These are phyloP conservation scores for Tribolium freemani DNA, from an alignment of 2,888 invertebrate genomes.

Conservation along the genomic window DNA sequence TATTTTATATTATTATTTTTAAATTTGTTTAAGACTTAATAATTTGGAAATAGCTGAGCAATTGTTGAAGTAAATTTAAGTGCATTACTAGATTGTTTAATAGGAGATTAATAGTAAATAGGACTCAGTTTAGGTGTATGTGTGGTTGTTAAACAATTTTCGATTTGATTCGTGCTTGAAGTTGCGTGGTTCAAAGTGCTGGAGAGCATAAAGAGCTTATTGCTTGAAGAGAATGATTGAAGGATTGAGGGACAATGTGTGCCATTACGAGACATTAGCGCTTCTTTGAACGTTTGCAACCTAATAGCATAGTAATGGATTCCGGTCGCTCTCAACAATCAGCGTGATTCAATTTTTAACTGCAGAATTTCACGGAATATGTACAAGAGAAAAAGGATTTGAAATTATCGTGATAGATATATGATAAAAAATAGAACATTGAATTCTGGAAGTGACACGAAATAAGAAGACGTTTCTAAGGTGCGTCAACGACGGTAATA, in stretches of 20 bases:
- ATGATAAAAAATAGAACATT: not conserved
- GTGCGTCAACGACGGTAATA: conserved; percentile 16
- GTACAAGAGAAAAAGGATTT: conserved; percentile 35
- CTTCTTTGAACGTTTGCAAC: conserved; percentile 66
- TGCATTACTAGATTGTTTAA: too few relatives aligned
- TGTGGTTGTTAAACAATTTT: not conserved
- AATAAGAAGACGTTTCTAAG: conserved; percentile 7
- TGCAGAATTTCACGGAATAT: conserved; percentile 36
- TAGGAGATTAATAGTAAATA: too few relatives aligned
- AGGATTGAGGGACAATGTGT: conserved; percentile 65
- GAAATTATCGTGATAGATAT: conserved; percentile 43
- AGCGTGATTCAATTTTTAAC: conserved; percentile 66
- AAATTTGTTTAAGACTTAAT: too few relatives aligned
- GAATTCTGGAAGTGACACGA: conserved; percentile 15
- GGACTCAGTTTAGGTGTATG: too few relatives aligned
- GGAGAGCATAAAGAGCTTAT: conserved; percentile 62
- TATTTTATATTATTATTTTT: too few relatives aligned
- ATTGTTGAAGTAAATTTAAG: too few relatives aligned
- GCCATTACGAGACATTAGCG: conserved; percentile 66
- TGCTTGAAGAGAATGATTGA: conserved; percentile 63
- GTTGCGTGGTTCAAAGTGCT: conserved; percentile 40
- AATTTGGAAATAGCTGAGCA: too few relatives aligned
- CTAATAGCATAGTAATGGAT: conserved; percentile 65
- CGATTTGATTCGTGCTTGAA: not conserved
- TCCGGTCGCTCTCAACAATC: conserved; percentile 66